A percentile compares a stretch with the other conserved stretches of the same genome.
Evolutionary conservation across 2,888 invertebrate genomes (phyloP).

Genomic region (Liodrosophila aerea): DNA sequence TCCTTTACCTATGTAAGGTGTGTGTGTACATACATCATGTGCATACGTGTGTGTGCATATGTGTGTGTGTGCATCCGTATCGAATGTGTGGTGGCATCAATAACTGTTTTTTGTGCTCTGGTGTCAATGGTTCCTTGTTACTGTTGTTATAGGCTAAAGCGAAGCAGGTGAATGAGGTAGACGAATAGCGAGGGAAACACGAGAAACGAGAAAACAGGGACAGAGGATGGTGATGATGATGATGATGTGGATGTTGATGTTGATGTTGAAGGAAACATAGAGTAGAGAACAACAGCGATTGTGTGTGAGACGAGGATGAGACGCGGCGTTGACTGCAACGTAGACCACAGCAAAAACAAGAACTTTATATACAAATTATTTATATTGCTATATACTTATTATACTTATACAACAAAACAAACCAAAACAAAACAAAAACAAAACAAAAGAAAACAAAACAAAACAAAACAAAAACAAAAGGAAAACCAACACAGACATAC

Average conservation of each 20-base stretch:
- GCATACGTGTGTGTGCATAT: not conserved
- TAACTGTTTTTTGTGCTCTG: constrained; percentile 28
- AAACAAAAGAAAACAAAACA: constrained; percentile 21
- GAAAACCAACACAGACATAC: constrained; percentile 56
- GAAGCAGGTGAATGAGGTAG: not conserved
- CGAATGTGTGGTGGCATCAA: too few species aligned
- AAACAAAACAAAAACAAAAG: too few species aligned
- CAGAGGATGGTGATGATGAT: too few species aligned
- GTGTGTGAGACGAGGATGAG: too few species aligned
- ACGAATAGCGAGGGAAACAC: constrained; percentile 18
- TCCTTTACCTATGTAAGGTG: too few species aligned
- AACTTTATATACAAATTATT: constrained; percentile 74
- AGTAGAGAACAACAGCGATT: too few species aligned
- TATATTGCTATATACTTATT: constrained; percentile 74
- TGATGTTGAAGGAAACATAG: too few species aligned
- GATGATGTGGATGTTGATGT: too few species aligned
- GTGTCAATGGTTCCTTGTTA: constrained; percentile 42
- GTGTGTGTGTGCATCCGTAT: constrained; percentile 5
- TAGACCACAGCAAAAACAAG: constrained; percentile 71
- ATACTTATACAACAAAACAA: constrained; percentile 68
- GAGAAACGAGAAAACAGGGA: too few species aligned
- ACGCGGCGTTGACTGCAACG: constrained; percentile 65
- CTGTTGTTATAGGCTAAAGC: constrained; percentile 35
- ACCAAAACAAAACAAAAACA: constrained; percentile 8
- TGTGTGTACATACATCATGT: constrained; percentile 5